phyloP scores from a whole-genome alignment of 2,113 vertebrate genomes.

The Pomatorhinus ruficollis region DNA sequence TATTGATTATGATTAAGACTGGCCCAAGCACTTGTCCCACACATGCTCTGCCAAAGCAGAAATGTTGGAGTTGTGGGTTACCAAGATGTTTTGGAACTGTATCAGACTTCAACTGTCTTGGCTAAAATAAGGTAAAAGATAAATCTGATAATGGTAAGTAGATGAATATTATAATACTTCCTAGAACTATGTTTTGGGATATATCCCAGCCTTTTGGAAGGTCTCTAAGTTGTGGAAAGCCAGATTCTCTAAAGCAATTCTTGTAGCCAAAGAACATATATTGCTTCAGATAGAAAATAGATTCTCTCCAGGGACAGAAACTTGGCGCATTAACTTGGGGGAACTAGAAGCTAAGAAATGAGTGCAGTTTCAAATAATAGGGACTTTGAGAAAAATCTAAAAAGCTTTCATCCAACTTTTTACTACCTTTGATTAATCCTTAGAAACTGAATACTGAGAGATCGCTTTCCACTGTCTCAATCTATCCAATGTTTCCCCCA shows the following conservation, averaged over 20 bases:
- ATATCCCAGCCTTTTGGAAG: not conserved
- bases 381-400: not conserved
- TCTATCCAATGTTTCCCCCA: not conserved
- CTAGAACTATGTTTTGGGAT: slow-evolving; percentile 11
- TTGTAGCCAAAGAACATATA: slow-evolving; percentile 14
- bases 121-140: not conserved
- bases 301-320: slow-evolving; percentile 24
- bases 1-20: not conserved
- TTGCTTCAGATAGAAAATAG: slow-evolving; percentile 31
- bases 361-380: not conserved
- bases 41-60: not conserved
- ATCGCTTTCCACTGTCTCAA: not conserved
- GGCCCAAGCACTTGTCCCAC: not conserved
- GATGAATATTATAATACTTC: slow-evolving; percentile 1
- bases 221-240: not conserved
- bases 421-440: slow-evolving; percentile 9
- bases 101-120: not conserved
- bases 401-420: slow-evolving; percentile 28
- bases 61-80: not conserved
- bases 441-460: not conserved
- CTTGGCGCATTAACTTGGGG: not conserved
- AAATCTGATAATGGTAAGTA: slow-evolving; percentile 18
- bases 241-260: not conserved
- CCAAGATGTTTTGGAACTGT: not conserved
- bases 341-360: slow-evolving; percentile 16